These are phyloP conservation scores for Ormyrus thymus DNA, from an alignment of 2,888 invertebrate genomes.

Conservation along the genomic window DNA sequence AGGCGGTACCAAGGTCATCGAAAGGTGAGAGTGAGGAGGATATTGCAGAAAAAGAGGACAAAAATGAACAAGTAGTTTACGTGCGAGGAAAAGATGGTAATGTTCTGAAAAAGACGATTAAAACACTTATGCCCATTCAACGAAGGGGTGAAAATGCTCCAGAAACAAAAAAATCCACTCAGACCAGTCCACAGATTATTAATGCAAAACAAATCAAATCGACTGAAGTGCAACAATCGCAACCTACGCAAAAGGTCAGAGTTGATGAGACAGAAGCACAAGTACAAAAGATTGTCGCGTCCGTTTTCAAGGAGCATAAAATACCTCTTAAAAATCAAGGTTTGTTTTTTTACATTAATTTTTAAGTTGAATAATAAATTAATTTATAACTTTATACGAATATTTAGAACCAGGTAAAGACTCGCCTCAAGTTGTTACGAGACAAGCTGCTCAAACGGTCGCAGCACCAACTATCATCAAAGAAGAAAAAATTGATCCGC, in stretches of 20 bases:
- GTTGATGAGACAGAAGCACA: slow-evolving; percentile 72
- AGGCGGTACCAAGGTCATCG: neutral
- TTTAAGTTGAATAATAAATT: slow-evolving; percentile 11
- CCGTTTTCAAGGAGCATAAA: slow-evolving; percentile 73
- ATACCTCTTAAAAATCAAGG: slow-evolving; percentile 66
- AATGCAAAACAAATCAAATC: slow-evolving; percentile 57
- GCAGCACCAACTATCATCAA: slow-evolving; percentile 55
- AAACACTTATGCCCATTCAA: slow-evolving; percentile 72
- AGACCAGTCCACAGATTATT: slow-evolving; percentile 35
- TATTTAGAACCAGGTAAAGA: slow-evolving; percentile 35
- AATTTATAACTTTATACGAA: neutral
- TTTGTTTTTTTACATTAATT: slow-evolving; percentile 13
- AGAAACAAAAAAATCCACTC: slow-evolving; percentile 36
- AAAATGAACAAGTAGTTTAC: slow-evolving; percentile 70
- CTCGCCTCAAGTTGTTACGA: neutral
- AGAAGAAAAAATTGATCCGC: slow-evolving; percentile 60
- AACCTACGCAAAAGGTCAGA: slow-evolving; percentile 54
- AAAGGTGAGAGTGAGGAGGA: slow-evolving; percentile 67
- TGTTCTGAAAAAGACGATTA: slow-evolving; percentile 72
- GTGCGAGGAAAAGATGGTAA: slow-evolving; percentile 71
- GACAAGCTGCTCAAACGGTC: slow-evolving; percentile 16
- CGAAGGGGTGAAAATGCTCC: slow-evolving; percentile 60
- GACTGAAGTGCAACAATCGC: neutral
- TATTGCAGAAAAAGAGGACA: slow-evolving; percentile 65
- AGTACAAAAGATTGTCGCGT: slow-evolving; percentile 73